These are phyloP conservation scores for Resseliella maxima DNA, from an alignment of 2,888 invertebrate species.

Conservation along the genomic window DNA sequence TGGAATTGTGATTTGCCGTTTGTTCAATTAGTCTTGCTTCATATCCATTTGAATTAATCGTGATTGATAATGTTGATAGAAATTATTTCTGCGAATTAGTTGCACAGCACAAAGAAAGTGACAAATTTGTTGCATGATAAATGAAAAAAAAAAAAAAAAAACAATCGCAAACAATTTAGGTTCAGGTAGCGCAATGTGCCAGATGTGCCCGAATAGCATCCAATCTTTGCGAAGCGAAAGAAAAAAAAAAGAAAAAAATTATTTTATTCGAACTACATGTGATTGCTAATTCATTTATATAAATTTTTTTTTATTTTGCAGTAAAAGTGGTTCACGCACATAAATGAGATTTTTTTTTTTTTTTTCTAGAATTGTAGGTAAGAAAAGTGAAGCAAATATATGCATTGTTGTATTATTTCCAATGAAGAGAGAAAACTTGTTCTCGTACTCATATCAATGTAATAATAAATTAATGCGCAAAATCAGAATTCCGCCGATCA, in stretches of 20 bases:
- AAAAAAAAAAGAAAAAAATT: no score
- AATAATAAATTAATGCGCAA: neutral
- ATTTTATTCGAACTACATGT: neutral
- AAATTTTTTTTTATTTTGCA: neutral
- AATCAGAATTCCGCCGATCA: neutral
- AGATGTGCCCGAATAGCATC: no score
- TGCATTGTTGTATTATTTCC: neutral
- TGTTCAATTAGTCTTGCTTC: neutral
- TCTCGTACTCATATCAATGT: neutral
- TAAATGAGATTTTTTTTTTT: neutral
- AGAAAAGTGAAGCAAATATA: neutral
- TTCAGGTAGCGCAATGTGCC: no score
- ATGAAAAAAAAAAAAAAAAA: neutral
- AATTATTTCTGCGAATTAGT: slow-evolving; percentile 25
- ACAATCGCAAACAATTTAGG: neutral
- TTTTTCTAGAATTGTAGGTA: slow-evolving; percentile 38
- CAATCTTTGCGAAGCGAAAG: no score
- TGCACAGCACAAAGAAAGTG: neutral
- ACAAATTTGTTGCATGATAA: neutral
- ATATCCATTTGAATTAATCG: neutral
- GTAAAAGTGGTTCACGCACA: slow-evolving; percentile 34
- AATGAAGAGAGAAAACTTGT: slow-evolving; percentile 29
- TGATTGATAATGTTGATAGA: neutral
- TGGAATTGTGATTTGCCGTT: neutral
- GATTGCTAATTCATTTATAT: neutral